phyloP scores from a whole-genome alignment of 2,797 vertebrate genomes.

The Arremon aurantiirostris region DNA sequence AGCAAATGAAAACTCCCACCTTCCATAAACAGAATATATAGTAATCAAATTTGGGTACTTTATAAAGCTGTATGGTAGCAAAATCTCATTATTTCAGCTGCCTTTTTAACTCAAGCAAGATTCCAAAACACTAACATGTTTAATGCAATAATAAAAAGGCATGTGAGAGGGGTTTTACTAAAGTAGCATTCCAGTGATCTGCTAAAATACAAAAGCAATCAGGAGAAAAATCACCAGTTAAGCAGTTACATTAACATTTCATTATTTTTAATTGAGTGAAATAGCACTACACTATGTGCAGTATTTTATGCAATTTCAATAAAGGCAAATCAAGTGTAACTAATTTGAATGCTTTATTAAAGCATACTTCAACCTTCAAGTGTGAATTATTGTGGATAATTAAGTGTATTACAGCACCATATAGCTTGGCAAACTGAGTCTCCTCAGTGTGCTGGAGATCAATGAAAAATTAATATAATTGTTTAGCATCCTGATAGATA shows the following conservation, averaged over 20 bases:
- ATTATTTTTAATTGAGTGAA: slow-evolving; percentile 64
- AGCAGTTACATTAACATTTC: slow-evolving; percentile 55
- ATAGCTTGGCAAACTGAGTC: slow-evolving; percentile 57
- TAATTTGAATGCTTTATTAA: slow-evolving; percentile 52
- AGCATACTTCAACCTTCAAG: slow-evolving; percentile 37
- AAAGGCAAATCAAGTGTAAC: slow-evolving; percentile 52
- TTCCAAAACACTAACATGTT: background rate
- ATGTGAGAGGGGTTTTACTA: background rate
- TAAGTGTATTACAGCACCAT: slow-evolving; percentile 42
- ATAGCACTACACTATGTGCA: slow-evolving; percentile 30
- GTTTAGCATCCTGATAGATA: background rate
- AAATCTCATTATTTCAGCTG: background rate
- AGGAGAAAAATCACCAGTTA: slow-evolving; percentile 38
- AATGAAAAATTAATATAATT: slow-evolving; percentile 48
- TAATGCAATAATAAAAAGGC: slow-evolving; percentile 3
- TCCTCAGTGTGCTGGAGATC: background rate
- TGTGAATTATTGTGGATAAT: slow-evolving; percentile 56
- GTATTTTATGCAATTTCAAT: slow-evolving; percentile 53
- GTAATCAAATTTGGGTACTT: background rate
- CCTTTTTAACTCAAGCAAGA: background rate
- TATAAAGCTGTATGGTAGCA: background rate
- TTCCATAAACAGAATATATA: background rate
- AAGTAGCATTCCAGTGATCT: slow-evolving; percentile 13
- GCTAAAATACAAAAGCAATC: slow-evolving; percentile 52
- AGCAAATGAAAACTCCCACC: background rate